Evolutionary conservation across 1,140 invertebrate species (phyloP).

Genomic region (Zaprionus kolodkinae): DNA sequence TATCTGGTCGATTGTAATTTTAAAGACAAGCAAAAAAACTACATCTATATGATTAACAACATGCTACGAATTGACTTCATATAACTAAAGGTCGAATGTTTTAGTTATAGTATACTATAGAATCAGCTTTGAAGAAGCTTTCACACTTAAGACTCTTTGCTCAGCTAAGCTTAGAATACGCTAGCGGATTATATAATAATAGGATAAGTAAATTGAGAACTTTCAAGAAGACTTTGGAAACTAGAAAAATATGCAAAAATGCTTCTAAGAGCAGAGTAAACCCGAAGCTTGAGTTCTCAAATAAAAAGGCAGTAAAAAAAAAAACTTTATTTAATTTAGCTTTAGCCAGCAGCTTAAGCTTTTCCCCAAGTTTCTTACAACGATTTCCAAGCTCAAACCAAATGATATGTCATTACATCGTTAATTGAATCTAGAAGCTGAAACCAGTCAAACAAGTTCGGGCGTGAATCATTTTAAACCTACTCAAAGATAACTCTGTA

Average conservation of each 20-base stretch:
- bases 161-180: background rate
- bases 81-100: background rate
- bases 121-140: slow-evolving; percentile 6
- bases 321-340: background rate
- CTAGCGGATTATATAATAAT: background rate
- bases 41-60: slow-evolving; percentile 28
- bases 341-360: background rate
- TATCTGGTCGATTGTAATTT: background rate
- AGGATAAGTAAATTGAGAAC: background rate
- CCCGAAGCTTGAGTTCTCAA: no score
- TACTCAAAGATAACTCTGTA: background rate
- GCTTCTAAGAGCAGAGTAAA: background rate
- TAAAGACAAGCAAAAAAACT: slow-evolving; percentile 13
- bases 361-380: background rate
- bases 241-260: background rate
- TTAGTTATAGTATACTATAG: background rate
- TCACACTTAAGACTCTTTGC: background rate
- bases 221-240: background rate
- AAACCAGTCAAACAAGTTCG: slow-evolving; percentile 13
- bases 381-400: background rate
- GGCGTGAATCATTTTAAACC: background rate
- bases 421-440: background rate
- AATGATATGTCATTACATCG: background rate
- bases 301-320: background rate
- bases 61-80: slow-evolving; percentile 21